phyloP scores from a whole-genome alignment of 2,113 vertebrate genomes.

The Protomyctophum bolini region DNA sequence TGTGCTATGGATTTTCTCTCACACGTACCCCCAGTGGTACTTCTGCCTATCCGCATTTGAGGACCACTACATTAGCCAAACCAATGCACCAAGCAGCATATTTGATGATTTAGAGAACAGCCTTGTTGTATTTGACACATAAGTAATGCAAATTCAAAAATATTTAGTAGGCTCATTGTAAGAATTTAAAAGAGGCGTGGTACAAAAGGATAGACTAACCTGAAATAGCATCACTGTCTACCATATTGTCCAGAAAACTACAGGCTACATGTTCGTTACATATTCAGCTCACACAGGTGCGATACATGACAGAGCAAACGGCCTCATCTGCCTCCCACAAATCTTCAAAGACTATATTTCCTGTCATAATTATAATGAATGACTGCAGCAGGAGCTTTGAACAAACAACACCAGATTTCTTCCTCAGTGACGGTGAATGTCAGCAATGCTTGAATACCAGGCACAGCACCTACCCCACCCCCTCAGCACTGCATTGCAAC shows the following conservation, averaged over 20 bases:
- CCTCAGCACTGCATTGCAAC: background rate
- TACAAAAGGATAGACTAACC: background rate
- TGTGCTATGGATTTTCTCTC: no score
- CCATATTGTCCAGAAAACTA: background rate
- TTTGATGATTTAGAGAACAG: no score
- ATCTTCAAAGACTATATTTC: constrained; percentile 27
- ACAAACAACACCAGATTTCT: constrained; percentile 9
- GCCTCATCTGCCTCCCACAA: constrained; percentile 41
- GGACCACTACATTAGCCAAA: no score
- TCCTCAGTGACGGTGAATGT: constrained; percentile 11
- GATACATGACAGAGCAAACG: constrained; percentile 25
- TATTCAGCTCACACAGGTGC: constrained; percentile 33
- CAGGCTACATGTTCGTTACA: constrained; percentile 27
- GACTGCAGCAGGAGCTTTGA: constrained; percentile 2
- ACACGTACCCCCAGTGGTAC: no score
- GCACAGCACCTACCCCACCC: background rate
- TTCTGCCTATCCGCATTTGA: no score
- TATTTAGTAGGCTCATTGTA: background rate
- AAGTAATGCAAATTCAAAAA: no score
- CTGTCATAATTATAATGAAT: constrained; percentile 25
- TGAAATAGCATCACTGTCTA: background rate
- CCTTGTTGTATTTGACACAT: no score
- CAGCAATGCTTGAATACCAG: constrained; percentile 9
- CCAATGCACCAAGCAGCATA: no score
- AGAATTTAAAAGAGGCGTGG: background rate